Conservation (phyloP, 2,797 vertebrate genomes). For the Spinus pinus region DNA sequence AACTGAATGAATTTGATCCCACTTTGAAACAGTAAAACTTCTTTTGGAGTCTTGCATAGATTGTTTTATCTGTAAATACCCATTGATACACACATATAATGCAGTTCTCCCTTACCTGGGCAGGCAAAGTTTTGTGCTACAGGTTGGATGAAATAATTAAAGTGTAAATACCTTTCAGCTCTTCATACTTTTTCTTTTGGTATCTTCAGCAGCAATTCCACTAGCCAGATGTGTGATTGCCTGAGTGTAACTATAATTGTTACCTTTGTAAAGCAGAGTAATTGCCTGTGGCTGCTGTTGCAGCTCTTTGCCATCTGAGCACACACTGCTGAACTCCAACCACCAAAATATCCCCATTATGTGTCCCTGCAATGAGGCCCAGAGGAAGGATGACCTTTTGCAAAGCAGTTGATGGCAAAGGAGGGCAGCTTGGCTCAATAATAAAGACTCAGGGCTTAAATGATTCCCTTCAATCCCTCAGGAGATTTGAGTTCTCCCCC, state of each 20-base stretch:
- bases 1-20: background rate
- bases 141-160: background rate
- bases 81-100: rapidly evolving
- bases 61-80: background rate
- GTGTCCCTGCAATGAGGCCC: rapidly evolving
- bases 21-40: background rate
- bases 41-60: background rate
- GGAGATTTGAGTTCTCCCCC: background rate
- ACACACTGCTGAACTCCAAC: background rate
- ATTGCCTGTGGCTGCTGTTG: background rate
- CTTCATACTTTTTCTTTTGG: rapidly evolving
- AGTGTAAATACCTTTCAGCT: background rate
- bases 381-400: background rate
- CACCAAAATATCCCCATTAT: background rate
- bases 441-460: background rate
- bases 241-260: background rate
- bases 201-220: background rate
- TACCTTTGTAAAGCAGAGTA: background rate
- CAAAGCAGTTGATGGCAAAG: background rate
- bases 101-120: background rate
- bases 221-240: background rate
- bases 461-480: background rate
- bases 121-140: background rate
- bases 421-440: background rate
- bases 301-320: background rate